Conservation (phyloP, 2,113 vertebrate genomes). For the Drymodes brunneopygia region DNA sequence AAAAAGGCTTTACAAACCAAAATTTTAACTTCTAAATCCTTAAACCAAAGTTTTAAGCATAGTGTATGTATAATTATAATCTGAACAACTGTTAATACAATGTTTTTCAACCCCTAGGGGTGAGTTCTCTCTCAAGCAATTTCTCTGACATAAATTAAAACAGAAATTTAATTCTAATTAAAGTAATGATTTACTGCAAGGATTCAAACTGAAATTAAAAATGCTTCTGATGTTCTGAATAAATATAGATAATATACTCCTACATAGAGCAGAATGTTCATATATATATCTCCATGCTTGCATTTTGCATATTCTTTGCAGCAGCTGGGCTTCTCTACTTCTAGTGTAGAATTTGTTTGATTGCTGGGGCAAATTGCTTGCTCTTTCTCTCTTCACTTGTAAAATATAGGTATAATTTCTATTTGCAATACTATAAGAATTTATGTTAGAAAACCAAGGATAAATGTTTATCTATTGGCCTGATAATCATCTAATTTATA, state of each 20-base stretch:
- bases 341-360: background rate
- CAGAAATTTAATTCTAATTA: background rate
- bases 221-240: background rate
- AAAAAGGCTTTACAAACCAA: background rate
- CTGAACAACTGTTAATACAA: background rate
- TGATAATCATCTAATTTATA: background rate
- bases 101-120: background rate
- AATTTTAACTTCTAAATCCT: no score
- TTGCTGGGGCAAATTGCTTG: background rate
- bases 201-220: conserved; percentile 8
- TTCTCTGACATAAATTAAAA: background rate
- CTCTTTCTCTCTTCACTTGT: background rate
- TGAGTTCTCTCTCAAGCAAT: background rate
- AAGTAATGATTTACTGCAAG: background rate
- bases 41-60: background rate
- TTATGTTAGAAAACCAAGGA: background rate
- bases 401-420: background rate
- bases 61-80: background rate
- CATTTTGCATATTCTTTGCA: background rate
- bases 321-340: background rate
- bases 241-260: background rate
- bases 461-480: background rate
- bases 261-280: background rate
- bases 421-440: background rate
- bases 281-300: background rate